Evolutionary conservation across 2,113 vertebrate species (phyloP).

Genomic region (Engraulis encrasicolus): DNA sequence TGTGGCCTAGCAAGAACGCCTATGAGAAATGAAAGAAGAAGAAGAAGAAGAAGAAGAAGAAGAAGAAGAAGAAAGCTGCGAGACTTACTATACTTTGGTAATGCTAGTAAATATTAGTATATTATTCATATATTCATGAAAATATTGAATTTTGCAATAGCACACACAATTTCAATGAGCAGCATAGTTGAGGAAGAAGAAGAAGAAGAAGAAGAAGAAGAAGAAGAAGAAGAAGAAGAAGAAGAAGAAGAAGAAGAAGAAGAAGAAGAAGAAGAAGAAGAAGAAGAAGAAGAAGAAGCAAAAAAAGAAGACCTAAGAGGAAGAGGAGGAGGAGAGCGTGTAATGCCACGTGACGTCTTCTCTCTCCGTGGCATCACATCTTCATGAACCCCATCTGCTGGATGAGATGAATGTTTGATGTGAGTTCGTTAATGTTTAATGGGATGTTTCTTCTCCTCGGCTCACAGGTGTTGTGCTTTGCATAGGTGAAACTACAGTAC

Average conservation of each 20-base stretch:
- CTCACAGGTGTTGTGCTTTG: background rate
- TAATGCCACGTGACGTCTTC: background rate
- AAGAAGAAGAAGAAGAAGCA: background rate
- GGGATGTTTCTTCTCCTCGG: constrained; percentile 45
- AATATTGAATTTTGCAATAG: too few species aligned
- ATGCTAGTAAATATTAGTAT: too few species aligned
- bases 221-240: background rate
- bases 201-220: background rate
- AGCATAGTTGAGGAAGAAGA: too few species aligned
- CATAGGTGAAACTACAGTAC: background rate
- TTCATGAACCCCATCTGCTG: constrained; percentile 31
- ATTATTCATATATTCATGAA: too few species aligned
- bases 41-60: too few species aligned
- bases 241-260: background rate
- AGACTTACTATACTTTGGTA: too few species aligned
- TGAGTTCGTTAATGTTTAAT: constrained; percentile 69
- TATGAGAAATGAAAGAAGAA: background rate
- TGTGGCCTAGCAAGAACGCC: background rate
- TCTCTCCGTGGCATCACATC: background rate
- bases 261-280: background rate
- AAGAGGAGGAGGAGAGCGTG: too few species aligned
- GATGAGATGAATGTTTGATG: constrained; percentile 59
- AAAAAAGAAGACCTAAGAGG: too few species aligned
- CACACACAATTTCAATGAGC: too few species aligned
- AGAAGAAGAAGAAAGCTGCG: too few species aligned